Evolutionary conservation across 2,113 vertebrate species (phyloP).

Genomic region (Chamaea fasciata): DNA sequence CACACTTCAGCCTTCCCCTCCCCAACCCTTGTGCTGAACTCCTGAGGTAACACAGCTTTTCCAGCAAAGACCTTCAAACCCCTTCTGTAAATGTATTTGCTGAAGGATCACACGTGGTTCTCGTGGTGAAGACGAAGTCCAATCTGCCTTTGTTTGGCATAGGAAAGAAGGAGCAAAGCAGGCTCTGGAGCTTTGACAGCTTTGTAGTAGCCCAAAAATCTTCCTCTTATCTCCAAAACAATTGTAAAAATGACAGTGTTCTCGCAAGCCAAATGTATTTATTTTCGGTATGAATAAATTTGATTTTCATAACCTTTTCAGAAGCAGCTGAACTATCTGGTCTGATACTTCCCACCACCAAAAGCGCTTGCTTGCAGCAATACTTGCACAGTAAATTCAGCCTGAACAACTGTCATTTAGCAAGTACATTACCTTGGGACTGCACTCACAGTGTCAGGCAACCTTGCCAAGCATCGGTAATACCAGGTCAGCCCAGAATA

Average conservation of each 20-base stretch:
- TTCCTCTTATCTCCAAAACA: background rate
- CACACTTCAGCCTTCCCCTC: background rate
- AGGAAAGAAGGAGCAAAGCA: background rate
- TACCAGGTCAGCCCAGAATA: background rate
- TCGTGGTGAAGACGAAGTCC: background rate
- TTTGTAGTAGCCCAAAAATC: background rate
- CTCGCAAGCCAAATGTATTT: background rate
- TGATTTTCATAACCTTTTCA: background rate
- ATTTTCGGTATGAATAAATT: background rate
- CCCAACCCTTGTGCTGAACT: background rate
- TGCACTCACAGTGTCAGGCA: background rate
- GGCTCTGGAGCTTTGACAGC: background rate
- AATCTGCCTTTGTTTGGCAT: background rate
- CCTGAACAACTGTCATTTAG: background rate
- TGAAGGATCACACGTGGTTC: background rate
- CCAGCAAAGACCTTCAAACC: background rate
- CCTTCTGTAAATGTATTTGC: background rate
- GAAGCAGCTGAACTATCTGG: background rate
- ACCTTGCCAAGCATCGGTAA: background rate
- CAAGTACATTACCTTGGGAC: background rate
- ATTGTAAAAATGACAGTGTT: background rate
- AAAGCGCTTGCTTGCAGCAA: background rate
- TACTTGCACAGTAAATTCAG: background rate
- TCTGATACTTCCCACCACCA: background rate
- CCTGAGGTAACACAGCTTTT: background rate